phyloP scores from a whole-genome alignment of 2,888 invertebrate genomes.

The Diachrysia chrysitis region DNA sequence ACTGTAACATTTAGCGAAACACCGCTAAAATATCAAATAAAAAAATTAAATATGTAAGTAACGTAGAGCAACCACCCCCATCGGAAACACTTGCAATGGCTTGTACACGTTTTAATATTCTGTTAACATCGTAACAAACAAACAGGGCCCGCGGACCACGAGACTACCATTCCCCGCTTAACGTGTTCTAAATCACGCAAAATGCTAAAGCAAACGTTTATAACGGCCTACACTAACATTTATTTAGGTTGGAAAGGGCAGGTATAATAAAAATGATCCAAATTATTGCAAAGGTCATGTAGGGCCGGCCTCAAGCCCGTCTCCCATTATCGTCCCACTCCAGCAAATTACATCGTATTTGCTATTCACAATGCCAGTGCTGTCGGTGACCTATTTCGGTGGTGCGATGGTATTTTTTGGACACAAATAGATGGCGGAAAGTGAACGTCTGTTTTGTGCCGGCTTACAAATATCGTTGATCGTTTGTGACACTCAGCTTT shows the following conservation, averaged over 20 bases:
- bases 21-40: neutral
- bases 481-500: constrained; percentile 32
- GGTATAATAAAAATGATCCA: constrained; percentile 68
- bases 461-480: constrained; percentile 46
- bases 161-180: constrained; percentile 38
- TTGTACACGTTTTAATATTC: constrained; percentile 27
- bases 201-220: constrained; percentile 60
- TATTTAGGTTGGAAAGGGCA: constrained; percentile 63
- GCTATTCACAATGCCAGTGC: constrained; percentile 66
- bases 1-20: no score
- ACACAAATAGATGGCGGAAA: constrained; percentile 52
- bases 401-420: constrained; percentile 57
- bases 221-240: constrained; percentile 61
- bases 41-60: neutral
- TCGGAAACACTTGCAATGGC: neutral
- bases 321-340: constrained; percentile 65
- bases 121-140: constrained; percentile 21
- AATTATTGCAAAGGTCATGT: constrained; percentile 63
- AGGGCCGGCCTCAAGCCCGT: constrained; percentile 52
- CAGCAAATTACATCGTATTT: constrained; percentile 69
- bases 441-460: constrained; percentile 49
- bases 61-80: neutral
- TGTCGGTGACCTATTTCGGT: constrained; percentile 62
- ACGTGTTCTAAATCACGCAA: constrained; percentile 52
- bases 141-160: constrained; percentile 16